A percentile compares a stretch with the other conserved stretches of the same genome.
phyloP scores from a whole-genome alignment of 2,797 vertebrate species.

The Buceros bicornis region DNA sequence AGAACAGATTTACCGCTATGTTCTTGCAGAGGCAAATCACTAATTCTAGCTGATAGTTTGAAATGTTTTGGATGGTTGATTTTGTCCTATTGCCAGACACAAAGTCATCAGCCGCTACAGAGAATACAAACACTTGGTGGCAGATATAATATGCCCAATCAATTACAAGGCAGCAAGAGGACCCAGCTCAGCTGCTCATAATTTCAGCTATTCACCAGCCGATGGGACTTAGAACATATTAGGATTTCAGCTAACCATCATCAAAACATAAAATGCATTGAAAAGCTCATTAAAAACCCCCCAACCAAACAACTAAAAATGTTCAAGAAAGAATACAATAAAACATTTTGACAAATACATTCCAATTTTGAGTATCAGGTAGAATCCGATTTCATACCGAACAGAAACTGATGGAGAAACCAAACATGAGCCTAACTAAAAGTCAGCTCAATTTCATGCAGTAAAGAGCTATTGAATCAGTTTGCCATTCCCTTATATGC shows the following conservation, averaged over 20 bases:
- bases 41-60: conserved; percentile 17
- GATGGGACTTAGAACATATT: not conserved
- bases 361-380: not conserved
- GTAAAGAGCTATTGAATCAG: not conserved
- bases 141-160: conserved; percentile 62
- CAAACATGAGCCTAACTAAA: not conserved
- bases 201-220: conserved; percentile 56
- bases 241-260: conserved; percentile 5
- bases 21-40: conserved; percentile 35
- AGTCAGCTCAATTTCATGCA: not conserved
- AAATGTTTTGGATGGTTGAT: conserved; percentile 51
- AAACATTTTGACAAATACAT: not conserved
- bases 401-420: not conserved
- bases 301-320: not conserved
- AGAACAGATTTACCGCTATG: conserved; percentile 42
- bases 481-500: not conserved
- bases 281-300: not conserved
- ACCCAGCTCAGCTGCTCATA: conserved; percentile 55
- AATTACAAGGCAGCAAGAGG: conserved; percentile 48
- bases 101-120: conserved; percentile 8
- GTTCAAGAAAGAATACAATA: not conserved
- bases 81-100: conserved; percentile 26
- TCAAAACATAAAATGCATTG: not conserved
- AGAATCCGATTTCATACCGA: not conserved
- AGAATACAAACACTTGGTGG: conserved; percentile 50